Percentiles rank a stretch among this genome's conserved stretches.
Conservation (phyloP, 2,888 invertebrate genomes). For the Perdita meconis region DNA sequence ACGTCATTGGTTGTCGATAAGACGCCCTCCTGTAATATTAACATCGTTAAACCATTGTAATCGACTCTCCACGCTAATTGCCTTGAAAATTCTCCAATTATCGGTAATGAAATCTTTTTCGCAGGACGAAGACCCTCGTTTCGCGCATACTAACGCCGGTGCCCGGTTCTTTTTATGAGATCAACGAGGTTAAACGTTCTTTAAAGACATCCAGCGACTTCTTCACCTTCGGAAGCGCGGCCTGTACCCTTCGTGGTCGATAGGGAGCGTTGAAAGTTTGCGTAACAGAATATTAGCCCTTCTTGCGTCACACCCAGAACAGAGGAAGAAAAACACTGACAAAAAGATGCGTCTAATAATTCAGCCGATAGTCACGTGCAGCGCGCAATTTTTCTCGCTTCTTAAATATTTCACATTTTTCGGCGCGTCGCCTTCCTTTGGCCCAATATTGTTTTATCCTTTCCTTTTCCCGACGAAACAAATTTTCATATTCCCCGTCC, state of each 20-base stretch:
- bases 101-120: constrained; percentile 38
- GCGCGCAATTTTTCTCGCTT: neutral
- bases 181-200: constrained; percentile 57
- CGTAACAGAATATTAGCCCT: constrained; percentile 47
- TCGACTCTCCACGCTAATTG: constrained; percentile 17
- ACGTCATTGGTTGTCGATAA: neutral
- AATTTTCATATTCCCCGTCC: neutral
- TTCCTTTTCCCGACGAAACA: neutral
- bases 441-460: no score
- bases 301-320: constrained; percentile 18
- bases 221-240: constrained; percentile 2
- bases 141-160: constrained; percentile 30
- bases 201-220: constrained; percentile 38
- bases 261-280: constrained; percentile 19
- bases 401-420: neutral
- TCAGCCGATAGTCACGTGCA: neutral
- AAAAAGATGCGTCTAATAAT: neutral
- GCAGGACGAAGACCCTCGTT: neutral
- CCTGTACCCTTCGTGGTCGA: constrained; percentile 13
- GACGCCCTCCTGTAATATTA: neutral
- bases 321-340: neutral
- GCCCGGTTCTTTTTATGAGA: constrained; percentile 36
- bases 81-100: constrained; percentile 30
- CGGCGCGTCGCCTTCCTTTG: neutral
- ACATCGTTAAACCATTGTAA: neutral